These are phyloP conservation scores for Danaus plexippus DNA, from an alignment of 1,140 invertebrate species.

Conservation along the genomic window DNA sequence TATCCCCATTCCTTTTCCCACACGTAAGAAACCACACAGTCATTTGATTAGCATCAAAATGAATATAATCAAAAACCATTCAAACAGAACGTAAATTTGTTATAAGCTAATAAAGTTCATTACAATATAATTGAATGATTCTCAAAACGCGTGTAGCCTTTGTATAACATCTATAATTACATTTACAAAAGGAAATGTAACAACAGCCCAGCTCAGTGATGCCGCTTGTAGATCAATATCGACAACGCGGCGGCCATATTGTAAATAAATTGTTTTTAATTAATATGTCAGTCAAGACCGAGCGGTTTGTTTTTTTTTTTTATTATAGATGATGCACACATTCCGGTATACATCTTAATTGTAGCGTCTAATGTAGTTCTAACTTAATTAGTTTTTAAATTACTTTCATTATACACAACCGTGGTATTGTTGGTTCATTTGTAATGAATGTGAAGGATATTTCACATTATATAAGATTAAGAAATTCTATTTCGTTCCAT, in stretches of 20 bases:
- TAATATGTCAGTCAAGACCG: constrained; percentile 42
- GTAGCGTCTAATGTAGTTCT: constrained; percentile 2
- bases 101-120: constrained; percentile 28
- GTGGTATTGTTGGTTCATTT: no score
- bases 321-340: constrained; percentile 10
- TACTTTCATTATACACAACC: background rate
- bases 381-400: constrained; percentile 3
- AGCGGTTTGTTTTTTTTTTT: constrained; percentile 20
- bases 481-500: no score
- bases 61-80: constrained; percentile 10
- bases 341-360: background rate
- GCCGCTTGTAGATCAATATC: constrained; percentile 31
- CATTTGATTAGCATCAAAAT: constrained; percentile 12
- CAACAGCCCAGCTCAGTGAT: constrained; percentile 34
- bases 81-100: constrained; percentile 13
- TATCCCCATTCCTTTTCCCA: background rate
- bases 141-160: constrained; percentile 25
- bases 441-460: no score
- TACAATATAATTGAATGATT: constrained; percentile 41
- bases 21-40: constrained; percentile 12
- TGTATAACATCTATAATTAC: constrained; percentile 38
- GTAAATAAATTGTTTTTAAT: constrained; percentile 49
- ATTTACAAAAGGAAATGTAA: constrained; percentile 36
- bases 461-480: no score
- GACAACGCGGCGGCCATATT: constrained; percentile 33